Conservation (phyloP, 2,888 invertebrate species). For the Fissipunctia ypsillon region DNA sequence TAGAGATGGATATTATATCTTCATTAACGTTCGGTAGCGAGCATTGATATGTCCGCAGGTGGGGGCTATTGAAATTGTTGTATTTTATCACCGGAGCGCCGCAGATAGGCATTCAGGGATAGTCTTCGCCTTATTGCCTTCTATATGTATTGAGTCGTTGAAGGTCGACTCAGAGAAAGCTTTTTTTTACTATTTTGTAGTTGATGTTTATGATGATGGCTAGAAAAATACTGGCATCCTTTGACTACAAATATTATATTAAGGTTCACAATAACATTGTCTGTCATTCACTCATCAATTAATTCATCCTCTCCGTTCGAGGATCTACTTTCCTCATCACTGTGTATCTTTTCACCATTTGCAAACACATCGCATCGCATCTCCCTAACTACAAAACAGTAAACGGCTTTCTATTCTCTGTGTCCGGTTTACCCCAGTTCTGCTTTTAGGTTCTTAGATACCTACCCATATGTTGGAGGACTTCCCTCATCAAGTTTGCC, state of each 20-base stretch:
- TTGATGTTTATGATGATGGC: conserved; percentile 28
- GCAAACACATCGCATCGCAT: too few relatives aligned
- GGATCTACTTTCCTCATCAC: background rate
- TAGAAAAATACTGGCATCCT: background rate
- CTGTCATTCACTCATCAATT: background rate
- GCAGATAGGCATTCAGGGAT: conserved; percentile 75
- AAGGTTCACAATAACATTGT: too few relatives aligned
- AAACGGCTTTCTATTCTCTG: background rate
- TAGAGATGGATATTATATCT: conserved; percentile 90
- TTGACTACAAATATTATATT: background rate
- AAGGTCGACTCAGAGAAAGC: conserved; percentile 50
- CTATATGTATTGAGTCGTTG: conserved; percentile 63
- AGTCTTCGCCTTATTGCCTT: conserved; percentile 79
- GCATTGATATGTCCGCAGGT: conserved; percentile 89
- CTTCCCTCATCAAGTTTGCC: background rate
- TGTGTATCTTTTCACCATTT: background rate
- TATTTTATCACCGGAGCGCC: conserved; percentile 85
- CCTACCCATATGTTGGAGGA: background rate
- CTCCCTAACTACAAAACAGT: background rate
- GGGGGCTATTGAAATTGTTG: conserved; percentile 87
- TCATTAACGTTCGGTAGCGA: conserved; percentile 86
- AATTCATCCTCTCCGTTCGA: background rate
- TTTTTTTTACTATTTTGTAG: conserved; percentile 30
- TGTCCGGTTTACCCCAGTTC: background rate
- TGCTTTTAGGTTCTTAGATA: background rate